Base-by-base conservation (phyloP, 2,113 vertebrate genomes). In the Poecile atricapillus region DNA sequence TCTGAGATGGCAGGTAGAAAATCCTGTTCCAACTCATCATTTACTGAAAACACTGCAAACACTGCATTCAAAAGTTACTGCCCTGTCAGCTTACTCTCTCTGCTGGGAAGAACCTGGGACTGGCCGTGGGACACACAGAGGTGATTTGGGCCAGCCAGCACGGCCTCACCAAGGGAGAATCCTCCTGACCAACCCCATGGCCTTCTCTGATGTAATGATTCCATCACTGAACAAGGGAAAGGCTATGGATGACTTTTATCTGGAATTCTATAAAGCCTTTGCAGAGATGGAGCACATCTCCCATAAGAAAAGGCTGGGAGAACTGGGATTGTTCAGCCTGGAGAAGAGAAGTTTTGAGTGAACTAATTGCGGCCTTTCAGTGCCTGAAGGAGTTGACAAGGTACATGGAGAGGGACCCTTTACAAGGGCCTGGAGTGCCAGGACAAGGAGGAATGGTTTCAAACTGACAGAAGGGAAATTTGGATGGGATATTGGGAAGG, bases 371-470 rank as follows among this genome's bases (percentile, higher is more conserved):
- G 71, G 16, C 16, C 37, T 35, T 59, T 1, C 44, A 68, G 37
- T 0, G 17, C 25, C 62, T 52, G 37, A 59, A 68, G 21, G 52
- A 24, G 9, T 3, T 44, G 39, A 18, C 25, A 50, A 17, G 35
- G 9, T 9, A 31, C 15, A 58, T 0, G 0, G 25, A 59, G 44
- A 35, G 20, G 13, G 30, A 24, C 14, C 5, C 18, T 60, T 43
- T 19, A 25, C 18, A 56, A 41, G 15, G 15, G 12, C 16, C 15
- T 58, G 25, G 35, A 59, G 25, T 5, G 16, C 3, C 71, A 59
- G 71, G 7, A 68, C 21, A 58, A 11, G 3, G 24, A n/a, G 11
- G 3, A 35, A 50, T 3, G 4, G 16, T 13, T 59, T 52, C 27
- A 9, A 4, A 67, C 4, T 11, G 13, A 5, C 31, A 76, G 35